These are phyloP conservation scores for Butorides virescens DNA, from an alignment of 2,113 vertebrate genomes.

Conservation along the genomic window DNA sequence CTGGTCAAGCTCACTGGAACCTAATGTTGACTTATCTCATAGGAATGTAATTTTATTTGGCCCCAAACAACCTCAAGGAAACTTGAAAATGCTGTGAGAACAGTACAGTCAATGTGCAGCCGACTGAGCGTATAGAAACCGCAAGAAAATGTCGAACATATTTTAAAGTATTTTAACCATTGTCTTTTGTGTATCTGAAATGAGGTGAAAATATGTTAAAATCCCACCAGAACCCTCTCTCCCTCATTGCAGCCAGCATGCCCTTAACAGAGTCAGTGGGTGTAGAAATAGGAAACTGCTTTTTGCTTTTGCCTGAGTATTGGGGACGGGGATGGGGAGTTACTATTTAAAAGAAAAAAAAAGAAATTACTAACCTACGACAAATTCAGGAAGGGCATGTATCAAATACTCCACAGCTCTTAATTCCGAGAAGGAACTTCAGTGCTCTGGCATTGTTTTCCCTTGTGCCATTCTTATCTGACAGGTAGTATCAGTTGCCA, in stretches of 20 bases:
- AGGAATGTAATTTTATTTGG: not conserved
- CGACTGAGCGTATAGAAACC: not conserved
- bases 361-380: not conserved
- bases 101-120: not conserved
- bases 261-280: not conserved
- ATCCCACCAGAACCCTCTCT: not conserved
- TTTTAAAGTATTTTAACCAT: not conserved
- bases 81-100: not conserved
- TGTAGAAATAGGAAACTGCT: not conserved
- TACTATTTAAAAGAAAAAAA: not conserved
- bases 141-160: not conserved
- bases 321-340: not conserved
- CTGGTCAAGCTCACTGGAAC: not conserved
- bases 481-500: slow-evolving; percentile 41
- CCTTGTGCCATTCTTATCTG: slow-evolving; percentile 56
- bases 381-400: not conserved
- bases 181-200: not conserved
- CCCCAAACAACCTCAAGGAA: not conserved
- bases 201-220: not conserved
- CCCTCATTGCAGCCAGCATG: not conserved
- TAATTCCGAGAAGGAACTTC: slow-evolving; percentile 24
- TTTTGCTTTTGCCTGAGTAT: not conserved
- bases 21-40: not conserved
- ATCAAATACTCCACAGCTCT: not conserved
- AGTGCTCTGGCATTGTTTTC: slow-evolving; percentile 13